A percentile compares a stretch with the other conserved stretches of the same genome.
These are phyloP conservation scores for Coranthus polyacanthus DNA, from an alignment of 2,797 vertebrate species.

Conservation along the genomic window DNA sequence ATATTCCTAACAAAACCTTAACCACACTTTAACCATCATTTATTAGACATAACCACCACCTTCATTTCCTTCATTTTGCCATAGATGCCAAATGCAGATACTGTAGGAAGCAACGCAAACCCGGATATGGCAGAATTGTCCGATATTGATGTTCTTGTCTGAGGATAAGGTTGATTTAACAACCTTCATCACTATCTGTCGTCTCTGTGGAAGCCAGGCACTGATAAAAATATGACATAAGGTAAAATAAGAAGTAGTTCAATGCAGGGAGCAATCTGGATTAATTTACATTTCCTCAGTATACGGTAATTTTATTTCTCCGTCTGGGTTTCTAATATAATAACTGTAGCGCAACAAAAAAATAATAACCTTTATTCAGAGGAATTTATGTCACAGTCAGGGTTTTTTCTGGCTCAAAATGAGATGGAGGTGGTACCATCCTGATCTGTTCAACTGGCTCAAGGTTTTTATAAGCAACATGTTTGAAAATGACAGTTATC, in stretches of 20 bases:
- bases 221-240: slow-evolving; percentile 6
- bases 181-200: slow-evolving; percentile 1
- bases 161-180: slow-evolving; percentile 1
- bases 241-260: not conserved
- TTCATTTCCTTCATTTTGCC: no score
- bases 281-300: slow-evolving; percentile 9
- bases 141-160: slow-evolving; percentile 1
- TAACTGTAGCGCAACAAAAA: not conserved
- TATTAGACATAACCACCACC: no score
- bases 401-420: no score
- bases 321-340: slow-evolving; percentile 3
- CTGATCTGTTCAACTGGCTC: no score
- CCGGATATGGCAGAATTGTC: not conserved
- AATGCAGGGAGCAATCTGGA: slow-evolving; percentile 2
- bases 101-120: not conserved
- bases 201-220: not conserved
- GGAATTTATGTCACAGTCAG: slow-evolving; percentile 8
- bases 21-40: no score
- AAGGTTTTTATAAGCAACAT: no score
- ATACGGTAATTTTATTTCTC: slow-evolving; percentile 15
- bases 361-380: slow-evolving; percentile 17
- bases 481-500: no score
- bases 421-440: no score
- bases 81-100: not conserved
- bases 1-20: no score